These are phyloP conservation scores for Corydoras maculifer DNA, from an alignment of 2,113 vertebrate genomes.

Conservation along the genomic window DNA sequence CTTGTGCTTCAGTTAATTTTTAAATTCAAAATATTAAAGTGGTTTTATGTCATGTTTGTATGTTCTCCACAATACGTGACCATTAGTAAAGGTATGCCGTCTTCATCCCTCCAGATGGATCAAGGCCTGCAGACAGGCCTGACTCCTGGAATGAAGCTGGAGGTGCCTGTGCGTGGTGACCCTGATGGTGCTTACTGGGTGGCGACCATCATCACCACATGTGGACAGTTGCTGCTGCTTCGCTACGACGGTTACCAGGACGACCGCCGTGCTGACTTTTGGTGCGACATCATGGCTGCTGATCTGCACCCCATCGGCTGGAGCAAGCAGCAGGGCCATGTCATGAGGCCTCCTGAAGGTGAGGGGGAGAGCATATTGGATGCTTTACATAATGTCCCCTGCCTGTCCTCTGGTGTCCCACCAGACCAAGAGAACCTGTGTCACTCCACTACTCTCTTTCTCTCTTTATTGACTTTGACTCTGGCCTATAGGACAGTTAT, in stretches of 20 bases:
- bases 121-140: constrained; percentile 89
- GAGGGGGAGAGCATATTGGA: constrained; percentile 39
- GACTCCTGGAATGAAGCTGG: constrained; percentile 93
- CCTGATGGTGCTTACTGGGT: constrained; percentile 83
- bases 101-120: constrained; percentile 74
- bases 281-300: constrained; percentile 91
- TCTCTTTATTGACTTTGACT: too few relatives aligned
- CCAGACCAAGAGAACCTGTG: too few relatives aligned
- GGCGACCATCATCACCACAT: constrained; percentile 89
- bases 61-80: too few relatives aligned
- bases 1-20: too few relatives aligned
- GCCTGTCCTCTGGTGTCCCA: too few relatives aligned
- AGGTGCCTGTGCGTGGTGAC: constrained; percentile 79
- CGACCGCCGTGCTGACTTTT: constrained; percentile 92
- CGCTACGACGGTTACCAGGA: constrained; percentile 91
- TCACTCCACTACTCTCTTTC: too few relatives aligned
- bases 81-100: background rate
- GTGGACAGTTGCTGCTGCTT: constrained; percentile 88
- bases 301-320: constrained; percentile 89
- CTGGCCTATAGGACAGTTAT: too few relatives aligned
- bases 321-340: constrained; percentile 83
- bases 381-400: background rate
- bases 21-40: too few relatives aligned
- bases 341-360: constrained; percentile 89
- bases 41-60: too few relatives aligned